A percentile compares a stretch with the other conserved stretches of the same genome.
These are phyloP conservation scores for Scomber colias DNA, from an alignment of 2,113 vertebrate genomes.

Conservation along the genomic window DNA sequence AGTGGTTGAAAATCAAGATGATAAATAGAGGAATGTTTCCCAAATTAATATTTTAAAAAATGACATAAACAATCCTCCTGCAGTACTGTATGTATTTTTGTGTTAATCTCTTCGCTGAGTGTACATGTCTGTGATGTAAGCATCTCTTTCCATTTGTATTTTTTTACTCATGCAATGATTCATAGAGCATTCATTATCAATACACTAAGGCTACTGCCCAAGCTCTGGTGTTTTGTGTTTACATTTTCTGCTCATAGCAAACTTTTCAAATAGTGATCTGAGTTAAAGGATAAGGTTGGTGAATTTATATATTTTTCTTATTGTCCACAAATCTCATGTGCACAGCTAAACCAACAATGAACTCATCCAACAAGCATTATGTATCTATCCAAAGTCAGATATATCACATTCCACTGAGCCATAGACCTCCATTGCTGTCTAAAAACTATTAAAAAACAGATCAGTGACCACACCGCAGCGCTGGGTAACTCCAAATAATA, in stretches of 20 bases:
- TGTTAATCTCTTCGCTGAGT: conserved; percentile 65
- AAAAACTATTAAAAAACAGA: too few species aligned
- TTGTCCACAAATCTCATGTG: too few species aligned
- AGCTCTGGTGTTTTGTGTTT: conserved; percentile 46
- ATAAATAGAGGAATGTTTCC: conserved; percentile 62
- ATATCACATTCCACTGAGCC: too few species aligned
- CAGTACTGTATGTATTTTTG: conserved; percentile 69
- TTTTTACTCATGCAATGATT: conserved; percentile 77
- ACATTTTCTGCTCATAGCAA: background rate
- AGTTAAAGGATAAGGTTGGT: background rate
- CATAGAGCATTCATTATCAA: conserved; percentile 71
- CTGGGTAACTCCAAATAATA: too few species aligned
- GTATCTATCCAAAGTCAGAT: too few species aligned
- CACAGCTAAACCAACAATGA: too few species aligned
- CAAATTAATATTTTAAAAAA: conserved; percentile 37
- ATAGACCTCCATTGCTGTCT: too few species aligned
- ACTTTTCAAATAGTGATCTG: conserved; percentile 1
- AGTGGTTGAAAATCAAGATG: conserved; percentile 45
- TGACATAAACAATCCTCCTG: conserved; percentile 47
- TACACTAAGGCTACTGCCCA: conserved; percentile 64
- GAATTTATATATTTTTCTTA: background rate
- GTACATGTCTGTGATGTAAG: conserved; percentile 74
- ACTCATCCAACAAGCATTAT: too few species aligned
- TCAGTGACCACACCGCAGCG: too few species aligned
- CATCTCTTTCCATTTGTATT: conserved; percentile 75